Percentiles rank a stretch among this genome's conserved stretches.
Conservation (phyloP, 2,113 vertebrate species). For the Ivindomyrus marchei region DNA sequence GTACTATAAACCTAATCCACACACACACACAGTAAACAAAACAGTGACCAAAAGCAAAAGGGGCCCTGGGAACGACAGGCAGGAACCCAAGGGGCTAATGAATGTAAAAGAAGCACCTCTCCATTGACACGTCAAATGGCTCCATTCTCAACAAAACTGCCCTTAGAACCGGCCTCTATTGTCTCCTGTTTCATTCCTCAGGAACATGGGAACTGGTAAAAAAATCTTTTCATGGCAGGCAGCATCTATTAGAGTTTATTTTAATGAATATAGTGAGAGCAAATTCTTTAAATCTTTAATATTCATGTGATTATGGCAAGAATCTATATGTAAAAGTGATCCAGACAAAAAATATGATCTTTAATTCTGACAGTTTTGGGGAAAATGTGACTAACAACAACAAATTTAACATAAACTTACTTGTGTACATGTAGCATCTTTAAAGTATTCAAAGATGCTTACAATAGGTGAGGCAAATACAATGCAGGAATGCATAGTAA, state of each 20-base stretch:
- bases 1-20: background rate
- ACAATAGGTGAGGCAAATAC: background rate
- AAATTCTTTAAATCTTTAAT: background rate
- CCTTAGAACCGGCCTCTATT: slow-evolving; percentile 86
- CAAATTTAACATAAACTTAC: background rate
- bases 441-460: background rate
- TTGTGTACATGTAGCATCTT: background rate
- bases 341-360: background rate
- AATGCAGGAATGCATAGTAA: background rate
- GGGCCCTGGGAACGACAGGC: slow-evolving; percentile 54
- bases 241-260: slow-evolving; percentile 4
- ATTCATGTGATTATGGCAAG: background rate
- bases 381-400: background rate
- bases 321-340: background rate
- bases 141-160: slow-evolving; percentile 85
- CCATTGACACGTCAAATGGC: slow-evolving; percentile 88
- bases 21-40: slow-evolving; percentile 8
- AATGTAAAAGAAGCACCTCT: slow-evolving; percentile 95
- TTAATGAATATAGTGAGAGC: background rate
- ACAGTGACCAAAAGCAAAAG: slow-evolving; percentile 70
- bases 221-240: slow-evolving; percentile 15
- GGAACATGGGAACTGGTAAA: slow-evolving; percentile 65
- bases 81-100: slow-evolving; percentile 88
- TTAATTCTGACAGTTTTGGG: background rate
- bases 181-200: slow-evolving; percentile 90